Evolutionary conservation across 2,797 vertebrate genomes (phyloP), one percentile per base, ranked within the genome.

Genomic region (Sebastes jordani): DNA sequence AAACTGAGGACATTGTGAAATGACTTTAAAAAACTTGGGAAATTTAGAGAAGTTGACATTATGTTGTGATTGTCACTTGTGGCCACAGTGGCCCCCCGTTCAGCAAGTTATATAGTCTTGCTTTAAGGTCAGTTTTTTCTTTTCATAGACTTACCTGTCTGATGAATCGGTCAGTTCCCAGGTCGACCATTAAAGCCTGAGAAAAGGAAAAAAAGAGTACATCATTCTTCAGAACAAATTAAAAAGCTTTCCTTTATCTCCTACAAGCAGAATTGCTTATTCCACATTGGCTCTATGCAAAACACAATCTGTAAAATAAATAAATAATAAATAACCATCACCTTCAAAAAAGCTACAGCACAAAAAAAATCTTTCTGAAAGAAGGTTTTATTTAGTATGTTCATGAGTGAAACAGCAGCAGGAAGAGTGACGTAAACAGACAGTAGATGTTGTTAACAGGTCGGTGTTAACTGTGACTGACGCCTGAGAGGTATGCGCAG

Each of bases 151-250:
- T 83, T 90, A 99, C 99, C 98, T 99, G 98, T 91, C 97, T 96
- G 85, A 99, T 98, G 94, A 99, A 99, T 87, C 98, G 96, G 94
- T 99, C 98, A 4, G 98, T 97, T 89, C 97, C 97, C 74, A 99
- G 93, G 93, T 99, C 98, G 73, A 99, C 98, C 98, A 99, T 99
- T 91, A 99, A 95, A 82, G 98, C 98, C 99, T 99, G 88, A 87
- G 78, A 86, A 88, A 86, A 81, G 52, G 32, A 71, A 75, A 66
- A 83, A 1, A 76, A 73, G 8, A 68, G 25, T 1, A 20, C 11
- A 36, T 84, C 4, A 81, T 59, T 75, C 22, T 56, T 58, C 23
- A 67, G 23, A 77, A 22, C 4, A 14, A 46, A 29, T 71, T 52
- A n/a, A 22, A 59, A 63, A 9, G 18, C 5, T 2, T 52, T 56